phyloP scores from a whole-genome alignment of 2,888 invertebrate species.

The Ditula angustiorana region DNA sequence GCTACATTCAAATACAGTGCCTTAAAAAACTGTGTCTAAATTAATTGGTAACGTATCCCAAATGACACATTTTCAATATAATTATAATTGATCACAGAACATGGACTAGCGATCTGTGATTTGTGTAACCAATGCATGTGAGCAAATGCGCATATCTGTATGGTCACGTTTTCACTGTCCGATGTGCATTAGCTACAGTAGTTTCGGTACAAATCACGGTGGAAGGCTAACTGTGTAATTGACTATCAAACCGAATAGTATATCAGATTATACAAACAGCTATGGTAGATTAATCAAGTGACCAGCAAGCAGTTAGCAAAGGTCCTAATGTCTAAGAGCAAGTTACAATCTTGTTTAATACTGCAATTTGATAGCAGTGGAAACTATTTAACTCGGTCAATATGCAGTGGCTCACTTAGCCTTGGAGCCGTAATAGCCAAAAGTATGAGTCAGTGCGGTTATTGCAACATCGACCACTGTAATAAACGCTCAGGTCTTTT shows the following conservation, averaged over 20 bases:
- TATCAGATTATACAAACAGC: constrained; percentile 29
- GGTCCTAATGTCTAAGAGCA: constrained; percentile 36
- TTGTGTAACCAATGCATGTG: no score
- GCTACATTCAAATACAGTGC: no score
- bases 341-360: constrained; percentile 38
- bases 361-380: constrained; percentile 57
- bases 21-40: no score
- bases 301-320: constrained; percentile 27
- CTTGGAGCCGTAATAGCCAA: constrained; percentile 67
- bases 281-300: constrained; percentile 33
- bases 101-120: no score
- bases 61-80: no score
- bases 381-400: constrained; percentile 60
- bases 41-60: no score
- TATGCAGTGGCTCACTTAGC: constrained; percentile 64
- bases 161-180: no score
- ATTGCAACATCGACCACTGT: constrained; percentile 55
- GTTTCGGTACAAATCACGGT: no score
- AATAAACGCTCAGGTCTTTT: constrained; percentile 52
- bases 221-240: no score
- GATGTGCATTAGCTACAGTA: no score
- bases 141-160: no score
- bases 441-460: constrained; percentile 68
- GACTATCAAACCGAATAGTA: constrained; percentile 21
- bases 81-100: no score